These are phyloP conservation scores for Saccostrea echinata DNA, from an alignment of 1,140 invertebrate species.

Conservation along the genomic window DNA sequence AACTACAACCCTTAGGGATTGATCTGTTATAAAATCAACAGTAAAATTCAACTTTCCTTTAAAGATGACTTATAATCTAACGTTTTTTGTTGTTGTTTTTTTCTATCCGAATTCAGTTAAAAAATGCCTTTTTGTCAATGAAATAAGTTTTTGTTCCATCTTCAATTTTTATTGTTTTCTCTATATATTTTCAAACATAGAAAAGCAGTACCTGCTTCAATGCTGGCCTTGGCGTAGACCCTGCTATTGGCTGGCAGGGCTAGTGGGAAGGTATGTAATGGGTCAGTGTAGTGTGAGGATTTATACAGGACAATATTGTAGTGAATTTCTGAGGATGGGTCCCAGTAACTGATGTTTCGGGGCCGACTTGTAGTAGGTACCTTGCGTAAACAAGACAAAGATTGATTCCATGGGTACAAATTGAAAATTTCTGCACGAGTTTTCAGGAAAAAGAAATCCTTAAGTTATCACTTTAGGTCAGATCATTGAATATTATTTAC, in stretches of 20 bases:
- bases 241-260: slow-evolving; percentile 38
- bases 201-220: slow-evolving; percentile 40
- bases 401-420: neutral
- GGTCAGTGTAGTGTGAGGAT: slow-evolving; percentile 38
- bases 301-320: slow-evolving; percentile 21
- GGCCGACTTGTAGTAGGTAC: neutral
- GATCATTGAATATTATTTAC: no score
- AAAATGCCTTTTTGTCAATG: no score
- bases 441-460: no score
- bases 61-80: no score
- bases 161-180: neutral
- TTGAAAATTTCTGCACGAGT: no score
- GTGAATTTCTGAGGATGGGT: slow-evolving; percentile 2
- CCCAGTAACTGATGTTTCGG: neutral
- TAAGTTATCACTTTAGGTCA: no score
- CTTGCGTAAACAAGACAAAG: neutral
- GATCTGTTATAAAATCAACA: slow-evolving; percentile 32
- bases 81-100: no score
- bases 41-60: neutral
- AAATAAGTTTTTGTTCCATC: no score
- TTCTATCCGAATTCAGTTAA: no score
- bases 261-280: slow-evolving; percentile 47
- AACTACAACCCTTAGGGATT: slow-evolving; percentile 46
- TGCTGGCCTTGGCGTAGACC: slow-evolving; percentile 55
- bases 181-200: no score